Percentiles rank a stretch among this genome's conserved stretches.
Conservation (phyloP, 2,797 vertebrate genomes). For the Anniella stebbinsi region DNA sequence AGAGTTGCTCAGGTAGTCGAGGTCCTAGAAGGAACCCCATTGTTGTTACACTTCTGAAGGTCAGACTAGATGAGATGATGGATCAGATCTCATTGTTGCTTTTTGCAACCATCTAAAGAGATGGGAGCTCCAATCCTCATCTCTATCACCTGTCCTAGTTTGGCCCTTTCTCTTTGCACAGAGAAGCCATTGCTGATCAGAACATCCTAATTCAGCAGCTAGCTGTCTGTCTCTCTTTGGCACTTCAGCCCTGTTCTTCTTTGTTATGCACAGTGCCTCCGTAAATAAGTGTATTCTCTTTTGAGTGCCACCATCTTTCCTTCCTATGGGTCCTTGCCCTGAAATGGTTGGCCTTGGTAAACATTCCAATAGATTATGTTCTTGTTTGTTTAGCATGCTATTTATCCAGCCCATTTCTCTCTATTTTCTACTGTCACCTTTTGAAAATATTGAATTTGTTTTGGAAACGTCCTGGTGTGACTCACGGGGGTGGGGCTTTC, state of each 20-base stretch:
- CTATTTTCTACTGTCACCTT: constrained; percentile 55
- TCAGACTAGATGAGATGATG: too few species aligned
- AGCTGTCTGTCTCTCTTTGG: not conserved
- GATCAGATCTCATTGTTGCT: not conserved
- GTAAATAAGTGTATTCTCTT: not conserved
- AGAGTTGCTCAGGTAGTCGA: too few species aligned
- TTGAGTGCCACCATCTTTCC: not conserved
- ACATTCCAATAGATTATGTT: constrained; percentile 33
- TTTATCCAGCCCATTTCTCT: constrained; percentile 50
- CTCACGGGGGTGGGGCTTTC: constrained; percentile 79
- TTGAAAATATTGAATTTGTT: constrained; percentile 82
- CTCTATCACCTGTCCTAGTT: not conserved
- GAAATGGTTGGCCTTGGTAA: constrained; percentile 30
- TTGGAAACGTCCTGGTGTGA: constrained; percentile 85
- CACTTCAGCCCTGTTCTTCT: too few species aligned
- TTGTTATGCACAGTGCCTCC: not conserved
- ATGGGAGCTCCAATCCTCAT: not conserved
- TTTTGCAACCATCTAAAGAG: not conserved
- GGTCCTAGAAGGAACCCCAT: too few species aligned
- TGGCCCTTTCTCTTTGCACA: not conserved
- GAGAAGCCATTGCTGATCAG: not conserved
- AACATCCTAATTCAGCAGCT: too few species aligned
- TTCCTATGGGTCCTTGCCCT: constrained; percentile 8
- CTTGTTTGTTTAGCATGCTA: constrained; percentile 53
- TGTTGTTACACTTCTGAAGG: not conserved